Evolutionary conservation across 2,113 vertebrate species (phyloP), one percentile per base, ranked within the genome.

Genomic region (Megalops atlanticus): DNA sequence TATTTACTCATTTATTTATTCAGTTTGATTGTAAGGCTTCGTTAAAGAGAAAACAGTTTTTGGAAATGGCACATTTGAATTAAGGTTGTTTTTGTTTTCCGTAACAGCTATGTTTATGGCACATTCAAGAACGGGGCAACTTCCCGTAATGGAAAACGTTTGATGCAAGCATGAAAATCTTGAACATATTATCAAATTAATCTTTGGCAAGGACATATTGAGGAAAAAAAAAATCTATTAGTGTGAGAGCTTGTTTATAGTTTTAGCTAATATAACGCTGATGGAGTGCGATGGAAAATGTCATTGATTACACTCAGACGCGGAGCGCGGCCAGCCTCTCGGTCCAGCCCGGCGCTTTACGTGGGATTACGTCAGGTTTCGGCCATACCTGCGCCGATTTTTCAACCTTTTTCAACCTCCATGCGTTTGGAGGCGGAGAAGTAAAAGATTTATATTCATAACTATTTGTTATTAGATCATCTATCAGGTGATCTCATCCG

Each of bases 231-330:
- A 58, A 15, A 14, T 58, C 52, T 64, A 64, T 64, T 64, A 64
- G 58, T 64, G 58, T 64, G 58, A 64, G 58, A 27, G 4, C 27
- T 5, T 31, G 58, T 64, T 74, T 76, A 76, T 54, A 76, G 27
- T 85, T 89, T 78, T 84, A 79, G 87, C 85, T 86, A 86, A 85
- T 86, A 82, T 89, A 88, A 88, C 88, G 85, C 80, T 83, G 81
- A 10, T 77, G 79, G 81, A 86, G 82, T 83, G 85, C 27, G 41
- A 79, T 58, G 69, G 78, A 80, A 74, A 27, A 84, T 78, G 77
- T 80, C 72, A 87, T 86, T 82, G 85, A 89, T 83, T 89, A 8
- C n/a, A n/a, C 58, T 64, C 24, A 31, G 8, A 31, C 58, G 8
- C 11, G 58, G 4, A 58, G 18, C 52, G 18, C 21, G 18, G 15